These are phyloP conservation scores for Montipora cactus DNA, from an alignment of 64 coral and sea anemone genomes.

Conservation along the genomic window DNA sequence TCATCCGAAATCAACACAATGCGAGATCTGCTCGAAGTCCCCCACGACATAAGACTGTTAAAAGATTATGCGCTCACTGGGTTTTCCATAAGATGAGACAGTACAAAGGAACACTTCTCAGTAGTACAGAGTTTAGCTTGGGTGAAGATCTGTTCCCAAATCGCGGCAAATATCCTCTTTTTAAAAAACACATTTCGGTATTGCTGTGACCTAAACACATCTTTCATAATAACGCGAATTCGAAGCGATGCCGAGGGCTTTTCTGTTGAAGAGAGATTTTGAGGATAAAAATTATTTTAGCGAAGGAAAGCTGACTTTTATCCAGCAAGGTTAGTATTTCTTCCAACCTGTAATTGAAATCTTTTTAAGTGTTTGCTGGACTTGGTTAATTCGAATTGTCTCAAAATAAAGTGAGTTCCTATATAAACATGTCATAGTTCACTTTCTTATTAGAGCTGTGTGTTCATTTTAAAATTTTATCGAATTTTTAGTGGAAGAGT, in stretches of 20 bases:
- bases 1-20: constrained; percentile 74
- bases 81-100: constrained; percentile 36
- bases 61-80: constrained; percentile 69
- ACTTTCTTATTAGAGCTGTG: constrained; percentile 60
- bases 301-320: constrained; percentile 5
- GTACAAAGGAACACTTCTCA: constrained; percentile 15
- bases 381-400: constrained; percentile 50
- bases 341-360: background rate
- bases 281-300: constrained; percentile 27
- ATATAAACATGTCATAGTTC: constrained; percentile 62
- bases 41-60: constrained; percentile 77
- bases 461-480: constrained; percentile 80
- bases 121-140: constrained; percentile 30
- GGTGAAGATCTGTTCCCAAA: background rate
- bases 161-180: constrained; percentile 17
- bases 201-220: constrained; percentile 4
- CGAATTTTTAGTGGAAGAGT: constrained; percentile 62
- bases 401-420: constrained; percentile 44
- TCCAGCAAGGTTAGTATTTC: constrained; percentile 20
- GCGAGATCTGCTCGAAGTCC: constrained; percentile 55
- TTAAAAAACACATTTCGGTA: constrained; percentile 10
- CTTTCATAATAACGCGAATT: constrained; percentile 22
- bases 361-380: constrained; percentile 41
- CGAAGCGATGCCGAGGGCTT: constrained; percentile 73
- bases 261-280: constrained; percentile 73